These are phyloP conservation scores for Tamandua tetradactyla DNA, from an alignment of 2,797 vertebrate genomes.

Conservation along the genomic window DNA sequence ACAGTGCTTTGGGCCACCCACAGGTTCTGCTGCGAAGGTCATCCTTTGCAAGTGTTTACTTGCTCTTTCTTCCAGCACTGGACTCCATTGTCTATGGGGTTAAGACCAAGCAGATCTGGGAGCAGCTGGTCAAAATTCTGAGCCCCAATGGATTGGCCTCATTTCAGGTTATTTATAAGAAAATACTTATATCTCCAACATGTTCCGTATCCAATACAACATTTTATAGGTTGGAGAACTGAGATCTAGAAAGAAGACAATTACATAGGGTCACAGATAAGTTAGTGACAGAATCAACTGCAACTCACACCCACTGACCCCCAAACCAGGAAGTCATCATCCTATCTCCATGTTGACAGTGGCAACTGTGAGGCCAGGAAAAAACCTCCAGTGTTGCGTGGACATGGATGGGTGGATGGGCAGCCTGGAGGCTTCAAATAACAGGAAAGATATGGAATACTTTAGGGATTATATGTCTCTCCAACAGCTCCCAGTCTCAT, in stretches of 20 bases:
- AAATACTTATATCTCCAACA: not conserved
- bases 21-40: slow-evolving; percentile 66
- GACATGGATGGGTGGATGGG: not conserved
- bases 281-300: slow-evolving; percentile 2
- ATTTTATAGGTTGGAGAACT: not conserved
- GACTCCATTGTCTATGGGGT: slow-evolving; percentile 71
- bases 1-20: slow-evolving; percentile 60
- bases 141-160: not conserved
- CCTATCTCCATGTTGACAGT: not conserved
- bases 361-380: not conserved
- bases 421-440: not conserved
- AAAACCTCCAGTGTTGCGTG: not conserved
- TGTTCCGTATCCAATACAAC: not conserved
- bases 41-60: slow-evolving; percentile 70
- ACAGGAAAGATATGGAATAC: not conserved
- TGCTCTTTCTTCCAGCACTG: slow-evolving; percentile 63
- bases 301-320: not conserved
- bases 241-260: not conserved
- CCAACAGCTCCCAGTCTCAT: not conserved
- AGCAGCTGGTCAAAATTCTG: slow-evolving; percentile 49
- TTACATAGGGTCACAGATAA: not conserved
- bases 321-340: not conserved
- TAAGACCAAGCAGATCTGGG: slow-evolving; percentile 72
- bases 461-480: not conserved
- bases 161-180: slow-evolving; percentile 3